phyloP scores from a whole-genome alignment of 2,113 vertebrate genomes.

The Oplegnathus fasciatus region DNA sequence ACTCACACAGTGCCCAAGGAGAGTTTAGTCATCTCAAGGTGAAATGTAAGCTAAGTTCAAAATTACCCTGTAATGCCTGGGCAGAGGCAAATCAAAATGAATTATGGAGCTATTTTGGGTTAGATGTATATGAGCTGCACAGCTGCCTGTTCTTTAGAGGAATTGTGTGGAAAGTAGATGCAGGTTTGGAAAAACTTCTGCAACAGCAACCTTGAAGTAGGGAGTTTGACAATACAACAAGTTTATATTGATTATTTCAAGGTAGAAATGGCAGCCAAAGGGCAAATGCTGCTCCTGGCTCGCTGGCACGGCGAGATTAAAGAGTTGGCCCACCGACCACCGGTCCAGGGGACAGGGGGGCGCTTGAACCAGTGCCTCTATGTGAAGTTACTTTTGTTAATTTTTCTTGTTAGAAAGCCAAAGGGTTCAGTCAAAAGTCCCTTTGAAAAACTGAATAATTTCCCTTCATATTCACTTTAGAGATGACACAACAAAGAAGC shows the following conservation, averaged over 20 bases:
- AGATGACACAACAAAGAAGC: background rate
- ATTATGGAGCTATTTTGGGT: slow-evolving; percentile 22
- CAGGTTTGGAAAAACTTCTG: background rate
- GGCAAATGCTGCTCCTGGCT: background rate
- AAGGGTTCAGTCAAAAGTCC: background rate
- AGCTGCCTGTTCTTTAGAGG: background rate
- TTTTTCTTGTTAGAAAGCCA: background rate
- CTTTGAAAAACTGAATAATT: background rate
- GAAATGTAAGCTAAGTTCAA: slow-evolving; percentile 44
- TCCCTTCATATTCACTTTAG: background rate
- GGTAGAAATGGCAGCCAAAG: background rate
- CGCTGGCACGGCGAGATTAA: background rate
- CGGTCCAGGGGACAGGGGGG: background rate
- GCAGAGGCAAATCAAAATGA: slow-evolving; percentile 9
- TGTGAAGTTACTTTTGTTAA: background rate
- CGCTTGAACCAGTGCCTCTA: no score
- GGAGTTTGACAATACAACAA: background rate
- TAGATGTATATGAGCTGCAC: background rate
- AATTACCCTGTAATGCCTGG: slow-evolving; percentile 21
- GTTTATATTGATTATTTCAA: background rate
- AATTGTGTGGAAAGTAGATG: background rate
- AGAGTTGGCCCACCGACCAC: background rate
- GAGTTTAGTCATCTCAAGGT: slow-evolving; percentile 57
- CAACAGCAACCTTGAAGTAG: background rate
- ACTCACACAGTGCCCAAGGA: slow-evolving; percentile 35